Percentiles rank a stretch among this genome's conserved stretches.
Conservation (phyloP, 2,797 vertebrate species). For the Tolypeutes matacus region DNA sequence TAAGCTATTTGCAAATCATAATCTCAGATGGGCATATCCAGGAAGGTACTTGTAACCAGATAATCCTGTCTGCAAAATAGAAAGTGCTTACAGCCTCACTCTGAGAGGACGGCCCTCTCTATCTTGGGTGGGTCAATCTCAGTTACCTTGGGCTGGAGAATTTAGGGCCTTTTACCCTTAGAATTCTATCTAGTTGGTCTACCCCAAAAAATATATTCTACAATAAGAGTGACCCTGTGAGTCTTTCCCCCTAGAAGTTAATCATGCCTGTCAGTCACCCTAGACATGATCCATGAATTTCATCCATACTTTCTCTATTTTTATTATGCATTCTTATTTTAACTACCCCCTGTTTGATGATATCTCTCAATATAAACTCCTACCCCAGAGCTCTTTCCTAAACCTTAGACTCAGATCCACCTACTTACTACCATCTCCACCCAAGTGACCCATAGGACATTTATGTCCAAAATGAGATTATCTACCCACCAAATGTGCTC, state of each 20-base stretch:
- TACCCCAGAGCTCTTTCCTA: background rate
- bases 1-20: background rate
- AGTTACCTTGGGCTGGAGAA: conserved; percentile 7
- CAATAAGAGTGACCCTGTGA: background rate
- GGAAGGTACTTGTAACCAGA: background rate
- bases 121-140: background rate
- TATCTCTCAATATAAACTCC: background rate
- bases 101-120: background rate
- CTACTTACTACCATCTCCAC: background rate
- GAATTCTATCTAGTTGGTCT: background rate
- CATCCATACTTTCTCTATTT: conserved; percentile 1
- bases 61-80: background rate
- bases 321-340: conserved; percentile 1
- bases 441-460: background rate
- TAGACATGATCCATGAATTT: background rate
- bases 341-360: background rate
- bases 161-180: background rate
- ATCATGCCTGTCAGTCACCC: background rate
- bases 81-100: background rate
- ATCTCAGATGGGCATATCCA: background rate
- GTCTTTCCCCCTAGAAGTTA: background rate
- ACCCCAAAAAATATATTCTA: background rate
- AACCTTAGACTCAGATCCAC: conserved; percentile 22
- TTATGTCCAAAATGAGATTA: background rate
- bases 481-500: background rate